Base-by-base conservation (phyloP, 2,888 invertebrate genomes). In the Blera fallax region DNA sequence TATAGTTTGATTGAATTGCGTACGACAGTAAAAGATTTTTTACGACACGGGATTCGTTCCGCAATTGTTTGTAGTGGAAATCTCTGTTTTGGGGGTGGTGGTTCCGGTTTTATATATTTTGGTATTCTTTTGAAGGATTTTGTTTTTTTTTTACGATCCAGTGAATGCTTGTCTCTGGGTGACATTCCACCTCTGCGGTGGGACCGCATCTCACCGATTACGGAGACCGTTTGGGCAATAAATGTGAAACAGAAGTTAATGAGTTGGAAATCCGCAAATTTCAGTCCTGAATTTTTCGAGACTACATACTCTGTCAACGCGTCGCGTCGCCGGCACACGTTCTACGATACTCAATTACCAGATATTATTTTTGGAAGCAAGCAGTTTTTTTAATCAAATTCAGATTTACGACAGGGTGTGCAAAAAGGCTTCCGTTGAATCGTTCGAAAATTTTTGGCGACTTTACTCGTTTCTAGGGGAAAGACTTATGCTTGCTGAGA, bases 1-100 rank as follows among this genome's bases (percentile, higher is more conserved):
- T 77, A 70, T 67, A 40, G 43, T 56, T 77, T 82, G 70, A 70
- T 82, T 70, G 70, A 76, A 76, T 50, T 70, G 50, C 70, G 69
- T 70, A 70, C 16, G 64, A 56, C 40, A 34, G 29, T 65, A 58
- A 70, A 76, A 74, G 43, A 52, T 29, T 43, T 62, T 62, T 78
- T 52, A 40, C 24, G 48, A 11, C 29, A 56, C 2, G 4, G 16
- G 27, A 29, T n/a, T 56, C 56, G 43, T 56, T 48, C 27, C 62
- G 7, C 60, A 14, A 18, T 21, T 7, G 24, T 24, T 2, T 45
- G 8, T 8, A 45, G 1, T 18, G 10, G 18, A 27, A 52, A n/a
- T 6, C 14, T 54, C 27, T 18, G 18, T 54, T 16, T 16, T 18
- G 16, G 7, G 29, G 27, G 60, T 7, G 2, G 18, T 10, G n/a